Evolutionary conservation across 2,888 invertebrate genomes (phyloP).

Genomic region (Cantharis rufa): DNA sequence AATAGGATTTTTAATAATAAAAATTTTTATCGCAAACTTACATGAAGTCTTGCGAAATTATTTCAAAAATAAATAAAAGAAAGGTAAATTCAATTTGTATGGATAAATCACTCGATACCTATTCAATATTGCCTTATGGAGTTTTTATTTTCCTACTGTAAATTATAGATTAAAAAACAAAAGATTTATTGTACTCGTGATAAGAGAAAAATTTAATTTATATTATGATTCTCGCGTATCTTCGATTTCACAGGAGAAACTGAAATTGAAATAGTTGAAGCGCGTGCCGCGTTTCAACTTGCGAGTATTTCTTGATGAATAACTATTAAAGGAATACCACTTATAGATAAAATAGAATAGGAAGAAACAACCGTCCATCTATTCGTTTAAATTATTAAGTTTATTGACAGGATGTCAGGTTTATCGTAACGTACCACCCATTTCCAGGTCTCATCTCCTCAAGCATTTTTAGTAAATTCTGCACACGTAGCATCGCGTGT

Average conservation of each 20-base stretch:
- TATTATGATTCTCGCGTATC: neutral
- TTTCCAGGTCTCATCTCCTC: conserved; percentile 31
- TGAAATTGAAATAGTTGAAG: neutral
- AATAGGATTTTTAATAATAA: neutral
- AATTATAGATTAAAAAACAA: neutral
- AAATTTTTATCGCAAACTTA: neutral
- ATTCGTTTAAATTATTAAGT: conserved; percentile 29
- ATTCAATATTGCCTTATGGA: neutral
- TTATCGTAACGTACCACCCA: conserved; percentile 29
- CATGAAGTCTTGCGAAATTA: neutral
- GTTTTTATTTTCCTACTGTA: neutral
- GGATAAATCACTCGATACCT: neutral
- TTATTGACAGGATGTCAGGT: conserved; percentile 30
- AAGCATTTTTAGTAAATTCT: conserved; percentile 42
- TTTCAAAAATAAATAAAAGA: neutral
- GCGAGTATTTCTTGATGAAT: neutral
- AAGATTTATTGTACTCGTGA: neutral
- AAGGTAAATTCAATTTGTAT: neutral
- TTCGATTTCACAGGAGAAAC: neutral
- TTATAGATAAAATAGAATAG: conserved; percentile 12
- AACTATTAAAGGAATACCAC: neutral
- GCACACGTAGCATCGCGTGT: conserved; percentile 51
- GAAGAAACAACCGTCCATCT: conserved; percentile 23
- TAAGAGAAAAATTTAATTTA: neutral
- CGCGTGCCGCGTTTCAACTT: neutral